A percentile compares a stretch with the other conserved stretches of the same genome.
Conservation (phyloP, 2,888 invertebrate genomes). For the Plebejus anna region DNA sequence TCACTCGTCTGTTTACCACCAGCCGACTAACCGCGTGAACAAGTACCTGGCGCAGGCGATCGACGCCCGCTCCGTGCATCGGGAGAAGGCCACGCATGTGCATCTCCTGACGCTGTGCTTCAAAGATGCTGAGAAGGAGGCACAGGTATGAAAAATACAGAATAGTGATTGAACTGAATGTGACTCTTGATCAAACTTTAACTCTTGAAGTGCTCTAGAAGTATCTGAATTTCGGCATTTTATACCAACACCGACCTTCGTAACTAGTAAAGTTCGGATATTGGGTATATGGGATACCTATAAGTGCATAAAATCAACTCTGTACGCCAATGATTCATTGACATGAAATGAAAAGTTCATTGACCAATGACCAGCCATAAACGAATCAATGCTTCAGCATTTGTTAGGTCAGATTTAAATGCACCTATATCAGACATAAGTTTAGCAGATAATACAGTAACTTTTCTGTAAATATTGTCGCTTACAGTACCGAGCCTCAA, state of each 20-base stretch:
- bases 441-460: neutral
- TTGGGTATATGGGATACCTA: too few relatives aligned
- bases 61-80: slow-evolving; percentile 92
- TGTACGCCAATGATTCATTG: too few relatives aligned
- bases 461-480: neutral
- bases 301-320: too few relatives aligned
- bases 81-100: slow-evolving; percentile 93
- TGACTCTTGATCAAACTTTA: too few relatives aligned
- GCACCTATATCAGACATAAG: neutral
- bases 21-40: slow-evolving; percentile 94
- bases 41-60: slow-evolving; percentile 95
- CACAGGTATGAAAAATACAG: slow-evolving; percentile 77
- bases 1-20: slow-evolving; percentile 91
- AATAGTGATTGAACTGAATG: too few relatives aligned
- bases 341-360: too few relatives aligned
- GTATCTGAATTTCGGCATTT: too few relatives aligned
- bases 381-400: neutral
- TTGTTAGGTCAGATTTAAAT: too few relatives aligned
- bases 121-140: slow-evolving; percentile 90
- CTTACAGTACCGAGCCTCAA: slow-evolving; percentile 89
- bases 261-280: too few relatives aligned
- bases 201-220: too few relatives aligned
- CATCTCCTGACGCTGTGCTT: slow-evolving; percentile 92
- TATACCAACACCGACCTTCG: too few relatives aligned
- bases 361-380: neutral